Evolutionary conservation across 2,113 vertebrate genomes (phyloP).

Genomic region (Sclerurus mexicanus): DNA sequence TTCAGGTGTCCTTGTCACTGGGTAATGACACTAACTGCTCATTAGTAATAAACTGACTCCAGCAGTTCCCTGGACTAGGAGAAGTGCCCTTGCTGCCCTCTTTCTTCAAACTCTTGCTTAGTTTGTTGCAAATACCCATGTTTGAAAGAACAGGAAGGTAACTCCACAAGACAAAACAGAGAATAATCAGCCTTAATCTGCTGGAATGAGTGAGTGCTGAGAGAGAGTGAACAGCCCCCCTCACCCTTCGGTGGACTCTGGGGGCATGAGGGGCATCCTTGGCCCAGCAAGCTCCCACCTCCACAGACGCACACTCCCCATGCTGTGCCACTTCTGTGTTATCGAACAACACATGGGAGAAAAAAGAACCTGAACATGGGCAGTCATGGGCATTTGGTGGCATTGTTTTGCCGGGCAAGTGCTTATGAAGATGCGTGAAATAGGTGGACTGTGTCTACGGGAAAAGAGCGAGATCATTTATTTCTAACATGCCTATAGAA

Average conservation of each 20-base stretch:
- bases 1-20: not conserved
- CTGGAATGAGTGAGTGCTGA: not conserved
- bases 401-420: not conserved
- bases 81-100: not conserved
- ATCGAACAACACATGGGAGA: not conserved
- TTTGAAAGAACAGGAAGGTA: not conserved
- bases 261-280: not conserved
- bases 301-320: fast-evolving
- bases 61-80: not conserved
- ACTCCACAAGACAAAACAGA: not conserved
- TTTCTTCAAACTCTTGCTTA: not conserved
- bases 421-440: not conserved
- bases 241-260: not conserved
- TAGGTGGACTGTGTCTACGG: not conserved
- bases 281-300: not conserved
- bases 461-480: not conserved
- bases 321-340: fast-evolving
- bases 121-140: not conserved
- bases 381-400: not conserved
- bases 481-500: not conserved
- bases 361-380: not conserved
- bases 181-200: not conserved
- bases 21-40: not conserved
- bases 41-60: not conserved
- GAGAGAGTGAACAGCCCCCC: fast-evolving